Conservation (phyloP, 2,888 invertebrate genomes). For the Polyommatus iphigenia region DNA sequence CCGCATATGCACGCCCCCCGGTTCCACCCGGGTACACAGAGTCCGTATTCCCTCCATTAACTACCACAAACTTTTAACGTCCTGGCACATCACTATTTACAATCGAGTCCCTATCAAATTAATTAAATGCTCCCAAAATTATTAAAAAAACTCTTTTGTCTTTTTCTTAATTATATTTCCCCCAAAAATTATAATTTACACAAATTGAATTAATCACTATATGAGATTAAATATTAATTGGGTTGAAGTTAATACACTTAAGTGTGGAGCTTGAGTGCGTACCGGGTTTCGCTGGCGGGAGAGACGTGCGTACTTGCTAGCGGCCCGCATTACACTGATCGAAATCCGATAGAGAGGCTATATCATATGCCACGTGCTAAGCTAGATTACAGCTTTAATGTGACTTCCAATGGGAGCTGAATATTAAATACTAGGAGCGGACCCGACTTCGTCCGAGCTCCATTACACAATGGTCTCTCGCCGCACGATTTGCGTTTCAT, state of each 20-base stretch:
- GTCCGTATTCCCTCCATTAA: conserved; percentile 23
- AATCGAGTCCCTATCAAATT: neutral
- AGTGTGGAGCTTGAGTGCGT: neutral
- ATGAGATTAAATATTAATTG: neutral
- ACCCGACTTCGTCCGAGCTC: conserved; percentile 4
- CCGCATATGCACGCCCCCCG: conserved; percentile 39
- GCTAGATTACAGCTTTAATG: conserved; percentile 29
- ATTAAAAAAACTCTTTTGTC: neutral
- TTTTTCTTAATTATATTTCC: neutral
- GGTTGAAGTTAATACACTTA: neutral
- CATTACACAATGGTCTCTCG: conserved; percentile 14
- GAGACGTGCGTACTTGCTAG: conserved; percentile 34
- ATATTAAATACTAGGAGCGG: conserved; percentile 18
- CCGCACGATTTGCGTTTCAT: conserved; percentile 13
- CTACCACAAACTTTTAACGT: conserved; percentile 26
- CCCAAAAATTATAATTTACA: neutral
- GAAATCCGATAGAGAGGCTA: conserved; percentile 32
- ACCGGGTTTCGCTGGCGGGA: neutral
- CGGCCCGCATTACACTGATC: conserved; percentile 37
- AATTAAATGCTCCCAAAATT: neutral
- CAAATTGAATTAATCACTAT: conserved; percentile 1
- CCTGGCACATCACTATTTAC: conserved; percentile 18
- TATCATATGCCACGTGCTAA: conserved; percentile 30
- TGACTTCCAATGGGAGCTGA: conserved; percentile 27
- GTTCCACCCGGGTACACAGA: conserved; percentile 34